Evolutionary conservation across 2,797 vertebrate genomes (phyloP), one percentile per base, ranked within the genome.

Genomic region (Telmatherina bonti): DNA sequence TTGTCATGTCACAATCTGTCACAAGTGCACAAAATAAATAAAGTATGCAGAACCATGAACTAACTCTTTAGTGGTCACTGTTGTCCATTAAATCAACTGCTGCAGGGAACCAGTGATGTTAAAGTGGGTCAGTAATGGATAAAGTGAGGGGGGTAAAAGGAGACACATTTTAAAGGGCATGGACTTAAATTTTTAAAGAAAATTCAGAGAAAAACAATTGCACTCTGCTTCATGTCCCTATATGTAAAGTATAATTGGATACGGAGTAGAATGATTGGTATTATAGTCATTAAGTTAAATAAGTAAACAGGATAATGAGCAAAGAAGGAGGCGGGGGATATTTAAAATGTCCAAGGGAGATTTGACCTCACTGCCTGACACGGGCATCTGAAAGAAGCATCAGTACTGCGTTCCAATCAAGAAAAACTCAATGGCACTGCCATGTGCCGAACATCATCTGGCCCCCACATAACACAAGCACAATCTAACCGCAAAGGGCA

Each of bases 401-500:
- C 74, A 43, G 68, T 66, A 60, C 80, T 67, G 62, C 69, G 62
- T 72, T 71, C 79, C 67, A 70, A 70, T 61, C 81, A 70, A 70
- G 71, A 86, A 51, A 67, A 78, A 55, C 70, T 71, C 38, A 35
- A 67, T 85, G 83, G 76, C 79, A 68, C 59, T 58, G 54, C 62
- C 38, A 9, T 70, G 64, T 60, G 78, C 76, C 85, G 82, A 74
- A 78, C 58, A 24, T 15, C 66, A 72, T 51, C 78, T 30, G 5
- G 78, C 74, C 66, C 73, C 69, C 74, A 67, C 78, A 64, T 53
- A 78, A 78, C 72, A 70, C 74, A 67, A 82, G 86, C 72, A 88
- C 86, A 90, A 87, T 88, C 86, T 90, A 89, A 82, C 83, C 20
- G 84, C 83, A 92, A 93, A 94, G 93, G 93, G 86, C 92, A 92